Evolutionary conservation across 2,113 vertebrate genomes (phyloP).

Genomic region (Pelvicachromis taeniatus): DNA sequence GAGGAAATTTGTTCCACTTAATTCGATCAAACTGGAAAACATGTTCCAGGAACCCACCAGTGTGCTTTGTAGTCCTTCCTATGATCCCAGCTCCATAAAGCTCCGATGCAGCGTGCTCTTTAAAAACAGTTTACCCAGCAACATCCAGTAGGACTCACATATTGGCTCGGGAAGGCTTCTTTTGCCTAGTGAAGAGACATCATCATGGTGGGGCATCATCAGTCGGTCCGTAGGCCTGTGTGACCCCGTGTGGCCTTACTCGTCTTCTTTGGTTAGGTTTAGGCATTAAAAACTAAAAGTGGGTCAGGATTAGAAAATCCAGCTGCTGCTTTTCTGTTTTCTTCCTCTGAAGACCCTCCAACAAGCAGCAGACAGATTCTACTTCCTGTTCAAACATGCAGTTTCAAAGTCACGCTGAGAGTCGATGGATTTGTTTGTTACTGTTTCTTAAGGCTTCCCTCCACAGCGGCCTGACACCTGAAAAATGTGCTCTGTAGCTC

Average conservation of each 20-base stretch:
- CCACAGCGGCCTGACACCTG: not conserved
- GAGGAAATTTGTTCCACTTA: not conserved
- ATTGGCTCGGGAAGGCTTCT: not conserved
- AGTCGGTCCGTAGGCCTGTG: not conserved
- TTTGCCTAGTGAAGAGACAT: not conserved
- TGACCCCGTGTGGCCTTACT: not conserved
- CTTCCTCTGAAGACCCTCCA: not conserved
- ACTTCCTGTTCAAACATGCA: not conserved
- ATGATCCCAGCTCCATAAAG: not conserved
- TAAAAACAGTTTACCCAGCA: not conserved
- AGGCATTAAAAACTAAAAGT: not conserved
- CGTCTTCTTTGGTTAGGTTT: not conserved
- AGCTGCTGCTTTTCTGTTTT: not conserved
- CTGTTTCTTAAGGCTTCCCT: not conserved
- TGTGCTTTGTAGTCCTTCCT: not conserved
- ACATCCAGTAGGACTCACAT: not conserved
- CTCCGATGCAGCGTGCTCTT: not conserved
- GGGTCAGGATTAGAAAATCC: not conserved
- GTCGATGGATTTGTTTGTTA: not conserved
- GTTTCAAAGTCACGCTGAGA: not conserved
- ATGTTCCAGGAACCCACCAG: not conserved
- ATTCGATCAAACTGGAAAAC: not conserved
- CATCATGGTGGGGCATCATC: fast-evolving
- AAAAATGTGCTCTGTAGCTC: not conserved
- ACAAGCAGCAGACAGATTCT: not conserved